Evolutionary conservation across 2,888 invertebrate genomes (phyloP), one percentile per base, ranked within the genome.

Genomic region (Lymantria monacha): DNA sequence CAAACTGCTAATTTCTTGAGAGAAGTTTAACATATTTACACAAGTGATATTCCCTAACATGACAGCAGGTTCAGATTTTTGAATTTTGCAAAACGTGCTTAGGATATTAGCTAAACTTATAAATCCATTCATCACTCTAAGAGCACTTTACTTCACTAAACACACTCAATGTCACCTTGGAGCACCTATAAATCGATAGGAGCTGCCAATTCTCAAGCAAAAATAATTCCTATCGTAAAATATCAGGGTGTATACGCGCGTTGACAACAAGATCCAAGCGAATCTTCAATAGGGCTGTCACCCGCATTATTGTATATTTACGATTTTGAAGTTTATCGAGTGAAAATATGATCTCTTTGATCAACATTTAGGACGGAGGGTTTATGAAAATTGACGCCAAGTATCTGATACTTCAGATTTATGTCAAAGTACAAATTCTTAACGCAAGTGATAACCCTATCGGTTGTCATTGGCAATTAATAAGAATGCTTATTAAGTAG

Each of bases 201-300:
- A 48, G 57, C 60, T 68, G 63, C 66, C 69, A 67, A 68, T 67
- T 61, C 57, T 46, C 54, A 52, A 50, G 63, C 57, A 65, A 66
- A 70, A 71, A 65, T 69, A 69, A 72, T 67, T 66, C 63, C 52
- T 48, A 48, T 55, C 64, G 60, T 72, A 64, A 70, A 67, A 69
- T 64, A 69, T 72, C 64, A 61, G 48, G 57, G 61, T 49, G 59
- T 60, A 72, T 64, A 66, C 57, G 57, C 52, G 60, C 49, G 56
- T 63, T 66, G 66, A 68, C 70, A 71, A 66, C 62, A 63, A 61
- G 66, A 68, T 68, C 66, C 57, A 30, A 13, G 46, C 38, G 58
- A 33, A 48, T 59, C 52, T 56, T 42, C 9, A 37, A 3, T 22
- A 55, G 55, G 55, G 55, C 12, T 55, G 52, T 42, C 52, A 31